Base-by-base conservation (phyloP, 2,888 invertebrate species). In the Erebia palarica region DNA sequence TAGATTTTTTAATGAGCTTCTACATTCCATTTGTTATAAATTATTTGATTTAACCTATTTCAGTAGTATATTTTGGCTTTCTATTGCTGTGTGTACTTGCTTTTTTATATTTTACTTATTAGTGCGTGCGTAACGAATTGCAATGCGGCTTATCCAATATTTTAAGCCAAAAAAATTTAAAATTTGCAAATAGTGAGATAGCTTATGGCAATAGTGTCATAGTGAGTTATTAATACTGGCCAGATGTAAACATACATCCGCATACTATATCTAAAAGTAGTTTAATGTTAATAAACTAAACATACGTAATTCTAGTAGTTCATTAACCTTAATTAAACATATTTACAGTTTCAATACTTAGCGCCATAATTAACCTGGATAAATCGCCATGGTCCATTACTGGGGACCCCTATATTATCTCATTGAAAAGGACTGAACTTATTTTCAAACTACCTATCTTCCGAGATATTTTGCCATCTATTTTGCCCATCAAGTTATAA, bases 151-250 rank as follows among this genome's bases (percentile, higher is more conserved):
- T 16, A 10, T 65, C 11, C 36, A 36, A 36, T 55, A 42, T 14
- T 53, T 51, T 59, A 58, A 44, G 55, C 27, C 53, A 65, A 65
- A 42, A 57, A 65, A 65, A 11, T 47, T 44, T 55, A 65, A 58
- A 57, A 16, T 13, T 27, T 68, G 49, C 49, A n/a, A 71, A 65
- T 73, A 59, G 36, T 60, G 59, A 49, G 59, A 49, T 68, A 71
- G 11, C 58, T 68, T 73, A 73, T 73, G 73, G 73, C 73, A 73
- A 73, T 61, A 71, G 44, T 57, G 60, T 73, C 65, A n/a, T 71
- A 61, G 70, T 73, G 75, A 21, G 27, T 58, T 61, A 69, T 65
- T 73, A 74, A 72, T 76, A 77, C 76, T 77, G 79, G 76, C 77
- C 77, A 71, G 73, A 76, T 75, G 73, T 73, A 42, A 70, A 71